These are phyloP conservation scores for Chaenodraco wilsoni DNA, from an alignment of 2,797 vertebrate species.

Conservation along the genomic window DNA sequence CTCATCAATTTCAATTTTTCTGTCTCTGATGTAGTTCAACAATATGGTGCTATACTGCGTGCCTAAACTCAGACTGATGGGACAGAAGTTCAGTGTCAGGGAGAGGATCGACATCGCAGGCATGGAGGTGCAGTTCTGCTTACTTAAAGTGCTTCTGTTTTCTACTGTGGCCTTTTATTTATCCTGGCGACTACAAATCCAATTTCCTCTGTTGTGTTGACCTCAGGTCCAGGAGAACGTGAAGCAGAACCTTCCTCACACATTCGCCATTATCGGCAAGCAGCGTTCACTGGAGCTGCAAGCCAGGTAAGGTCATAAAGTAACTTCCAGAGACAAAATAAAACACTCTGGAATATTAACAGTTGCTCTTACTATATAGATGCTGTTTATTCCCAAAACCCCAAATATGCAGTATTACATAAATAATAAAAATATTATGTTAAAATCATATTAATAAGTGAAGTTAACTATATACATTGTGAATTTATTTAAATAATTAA, in stretches of 20 bases:
- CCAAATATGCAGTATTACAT: not conserved
- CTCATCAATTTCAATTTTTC: not conserved
- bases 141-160: not conserved
- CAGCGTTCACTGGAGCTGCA: conserved; percentile 94
- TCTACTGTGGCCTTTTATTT: not conserved
- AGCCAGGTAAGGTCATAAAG: conserved; percentile 85
- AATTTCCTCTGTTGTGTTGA: conserved; percentile 27
- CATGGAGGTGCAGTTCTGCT: conserved; percentile 87
- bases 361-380: not conserved
- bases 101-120: conserved; percentile 96
- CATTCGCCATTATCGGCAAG: conserved; percentile 91
- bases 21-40: conserved; percentile 88
- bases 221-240: conserved; percentile 91
- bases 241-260: conserved; percentile 89
- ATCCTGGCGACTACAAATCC: not conserved
- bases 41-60: conserved; percentile 98
- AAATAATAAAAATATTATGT: not conserved
- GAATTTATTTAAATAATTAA: not conserved
- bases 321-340: not conserved
- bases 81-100: conserved; percentile 97
- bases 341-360: not conserved
- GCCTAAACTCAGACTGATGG: conserved; percentile 94
- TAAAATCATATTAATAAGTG: not conserved
- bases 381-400: not conserved
- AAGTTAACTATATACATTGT: not conserved